Conservation (phyloP, 2,113 vertebrate genomes). For the Acrocephalus arundinaceus region DNA sequence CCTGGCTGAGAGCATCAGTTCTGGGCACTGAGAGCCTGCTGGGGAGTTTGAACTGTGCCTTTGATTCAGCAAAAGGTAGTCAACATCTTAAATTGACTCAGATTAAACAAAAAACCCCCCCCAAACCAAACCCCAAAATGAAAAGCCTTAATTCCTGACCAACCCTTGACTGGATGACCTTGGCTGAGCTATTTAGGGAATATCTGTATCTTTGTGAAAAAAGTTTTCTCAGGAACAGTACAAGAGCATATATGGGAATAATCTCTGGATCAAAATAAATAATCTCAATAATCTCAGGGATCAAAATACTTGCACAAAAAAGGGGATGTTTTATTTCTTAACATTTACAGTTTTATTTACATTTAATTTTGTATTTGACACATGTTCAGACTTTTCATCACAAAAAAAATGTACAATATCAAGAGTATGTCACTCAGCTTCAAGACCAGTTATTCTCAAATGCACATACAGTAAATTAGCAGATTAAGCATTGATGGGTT, state of each 20-base stretch:
- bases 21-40: too few species aligned
- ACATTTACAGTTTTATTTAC: neutral
- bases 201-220: neutral
- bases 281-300: neutral
- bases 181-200: neutral
- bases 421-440: neutral
- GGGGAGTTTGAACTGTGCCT: neutral
- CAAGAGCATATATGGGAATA: neutral
- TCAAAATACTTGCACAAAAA: neutral
- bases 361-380: neutral
- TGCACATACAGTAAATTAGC: neutral
- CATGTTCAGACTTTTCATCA: neutral
- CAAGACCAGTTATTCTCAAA: neutral
- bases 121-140: neutral
- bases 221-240: neutral
- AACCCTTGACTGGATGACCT: accelerated
- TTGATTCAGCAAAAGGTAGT: neutral
- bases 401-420: neutral
- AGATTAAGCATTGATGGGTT: neutral
- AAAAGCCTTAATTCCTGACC: neutral
- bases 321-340: neutral
- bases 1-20: neutral
- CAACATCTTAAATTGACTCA: neutral
- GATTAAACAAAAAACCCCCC: neutral
- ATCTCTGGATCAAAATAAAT: too few species aligned